Conservation (phyloP, 2,113 vertebrate genomes). For the Jaculus jaculus region DNA sequence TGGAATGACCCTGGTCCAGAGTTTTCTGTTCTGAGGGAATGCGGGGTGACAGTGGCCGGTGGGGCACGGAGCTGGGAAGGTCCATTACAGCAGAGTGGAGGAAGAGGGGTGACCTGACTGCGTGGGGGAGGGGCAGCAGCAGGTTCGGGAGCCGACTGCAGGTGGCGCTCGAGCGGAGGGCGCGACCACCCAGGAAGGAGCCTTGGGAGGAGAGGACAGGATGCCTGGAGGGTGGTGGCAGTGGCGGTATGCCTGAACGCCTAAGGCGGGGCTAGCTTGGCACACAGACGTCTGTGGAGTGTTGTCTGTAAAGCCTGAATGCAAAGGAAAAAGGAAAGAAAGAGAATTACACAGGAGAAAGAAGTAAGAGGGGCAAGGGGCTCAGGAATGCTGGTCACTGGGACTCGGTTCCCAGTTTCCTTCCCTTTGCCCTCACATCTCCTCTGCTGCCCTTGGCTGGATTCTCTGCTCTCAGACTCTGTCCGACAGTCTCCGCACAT, state of each 20-base stretch:
- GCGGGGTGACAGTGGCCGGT: neutral
- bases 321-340: neutral
- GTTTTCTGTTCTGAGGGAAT: neutral
- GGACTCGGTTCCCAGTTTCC: too few species aligned
- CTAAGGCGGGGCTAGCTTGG: neutral
- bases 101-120: too few species aligned
- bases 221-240: rapidly evolving
- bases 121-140: too few species aligned
- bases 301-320: neutral
- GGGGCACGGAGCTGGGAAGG: neutral
- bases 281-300: neutral
- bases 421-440: rapidly evolving
- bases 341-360: neutral
- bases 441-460: neutral
- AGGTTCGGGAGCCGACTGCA: neutral
- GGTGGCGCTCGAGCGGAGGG: neutral
- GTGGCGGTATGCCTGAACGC: neutral
- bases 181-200: neutral
- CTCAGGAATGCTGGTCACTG: neutral
- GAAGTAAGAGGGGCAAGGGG: neutral
- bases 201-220: neutral
- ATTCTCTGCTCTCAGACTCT: neutral
- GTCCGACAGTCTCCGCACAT: neutral
- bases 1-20: neutral
- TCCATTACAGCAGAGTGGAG: rapidly evolving